These are phyloP conservation scores for Drosophila mulleri DNA, from an alignment of 2,888 invertebrate genomes.

Conservation along the genomic window DNA sequence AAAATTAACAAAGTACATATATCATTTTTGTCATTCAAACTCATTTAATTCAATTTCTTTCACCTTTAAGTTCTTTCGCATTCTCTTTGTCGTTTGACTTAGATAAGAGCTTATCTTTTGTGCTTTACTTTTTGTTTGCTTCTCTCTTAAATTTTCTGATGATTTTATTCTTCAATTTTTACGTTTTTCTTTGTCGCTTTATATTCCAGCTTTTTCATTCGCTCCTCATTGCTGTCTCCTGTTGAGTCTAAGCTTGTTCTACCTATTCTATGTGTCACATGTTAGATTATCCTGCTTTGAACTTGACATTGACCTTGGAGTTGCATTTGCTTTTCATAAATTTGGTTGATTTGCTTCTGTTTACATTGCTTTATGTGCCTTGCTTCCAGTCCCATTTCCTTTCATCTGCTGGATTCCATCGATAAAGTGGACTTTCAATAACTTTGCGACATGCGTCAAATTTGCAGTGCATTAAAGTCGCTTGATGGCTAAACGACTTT, in stretches of 20 bases:
- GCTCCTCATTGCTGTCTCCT: not conserved
- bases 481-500: conserved; percentile 67
- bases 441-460: conserved; percentile 47
- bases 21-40: no score
- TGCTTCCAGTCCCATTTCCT: not conserved
- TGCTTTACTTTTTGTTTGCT: not conserved
- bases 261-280: not conserved
- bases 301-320: not conserved
- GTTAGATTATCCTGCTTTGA: not conserved
- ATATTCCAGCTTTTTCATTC: not conserved
- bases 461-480: conserved; percentile 59
- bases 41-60: not conserved
- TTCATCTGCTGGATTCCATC: not conserved
- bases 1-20: no score
- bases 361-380: not conserved
- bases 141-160: not conserved
- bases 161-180: not conserved
- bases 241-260: not conserved
- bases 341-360: not conserved
- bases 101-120: not conserved
- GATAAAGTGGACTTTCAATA: conserved; percentile 5
- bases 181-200: not conserved
- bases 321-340: not conserved
- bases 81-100: no score
- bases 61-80: not conserved